Evolutionary conservation across 2,113 vertebrate species (phyloP), one percentile per base, ranked within the genome.

Genomic region (Larimichthys crocea): DNA sequence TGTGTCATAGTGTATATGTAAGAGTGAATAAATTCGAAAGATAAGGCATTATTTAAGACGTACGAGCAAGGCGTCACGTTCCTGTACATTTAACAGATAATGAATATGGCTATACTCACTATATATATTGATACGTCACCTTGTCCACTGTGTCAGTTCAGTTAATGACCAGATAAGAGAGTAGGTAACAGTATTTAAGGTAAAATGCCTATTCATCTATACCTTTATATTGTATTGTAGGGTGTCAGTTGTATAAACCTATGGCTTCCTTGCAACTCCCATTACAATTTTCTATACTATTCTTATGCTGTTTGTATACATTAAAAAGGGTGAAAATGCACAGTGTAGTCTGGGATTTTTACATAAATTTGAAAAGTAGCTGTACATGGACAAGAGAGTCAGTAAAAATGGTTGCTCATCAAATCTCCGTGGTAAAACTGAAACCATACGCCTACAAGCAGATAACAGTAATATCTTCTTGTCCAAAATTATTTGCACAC

Each of bases 131-230:
- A 79, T 24, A 40, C 57, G 57, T 31, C 1, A 46, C 31, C 14
- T 72, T 44, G 12, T 40, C 44, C 42, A 31, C 20, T 50, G 22
- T 19, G 10, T 60, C 1, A 16, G 35, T 40, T 52, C 35, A 52
- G 44, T 63, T 56, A 68, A 57, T 63, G 40, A 35, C 7, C 53
- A 82, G 17, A 73, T 61, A 71, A 70, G n/a, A 53, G 24, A 44
- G 63, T 40, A 40, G 35, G 35, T 40, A 40, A 9, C 35, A 40
- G 35, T 31, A 42, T 49, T 46, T 46, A 14, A 12, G 44, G 55
- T 50, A 69, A 55, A 53, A 48, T 50, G 35, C 31, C 67, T 16
- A 42, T 46, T 24, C 24, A 49, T n/a, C 40, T 42, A 12, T 56
- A 42, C 10, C 16, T 67, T 35, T 62, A 16, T 14, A 14, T 31